These are phyloP conservation scores for Leptinotarsa undecemlineata DNA, from an alignment of 1,140 invertebrate species.

Conservation along the genomic window DNA sequence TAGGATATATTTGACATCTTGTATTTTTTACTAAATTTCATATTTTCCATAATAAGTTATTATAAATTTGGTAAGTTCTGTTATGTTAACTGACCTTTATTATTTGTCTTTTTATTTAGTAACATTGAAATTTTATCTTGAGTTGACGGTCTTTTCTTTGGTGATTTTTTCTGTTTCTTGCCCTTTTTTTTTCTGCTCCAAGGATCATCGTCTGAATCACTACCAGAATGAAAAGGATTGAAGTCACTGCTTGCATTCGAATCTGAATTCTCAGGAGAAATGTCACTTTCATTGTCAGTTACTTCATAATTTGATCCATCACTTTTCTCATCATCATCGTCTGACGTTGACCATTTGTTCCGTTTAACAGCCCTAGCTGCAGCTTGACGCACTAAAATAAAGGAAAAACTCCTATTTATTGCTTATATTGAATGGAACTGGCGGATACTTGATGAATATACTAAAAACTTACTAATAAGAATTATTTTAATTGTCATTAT, in stretches of 20 bases:
- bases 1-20: not conserved
- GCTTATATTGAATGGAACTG: too few species aligned
- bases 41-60: too few species aligned
- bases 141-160: slow-evolving; percentile 69
- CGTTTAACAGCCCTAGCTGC: slow-evolving; percentile 72
- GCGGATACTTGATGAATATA: too few species aligned
- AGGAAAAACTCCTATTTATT: not conserved
- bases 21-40: too few species aligned
- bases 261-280: slow-evolving; percentile 67
- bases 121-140: slow-evolving; percentile 77
- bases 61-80: not conserved
- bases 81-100: slow-evolving; percentile 28
- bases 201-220: slow-evolving; percentile 84
- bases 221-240: slow-evolving; percentile 84
- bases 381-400: slow-evolving; percentile 65
- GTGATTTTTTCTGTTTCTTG: slow-evolving; percentile 71
- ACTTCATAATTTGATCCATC: slow-evolving; percentile 67
- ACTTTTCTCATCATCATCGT: slow-evolving; percentile 60
- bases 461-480: too few species aligned
- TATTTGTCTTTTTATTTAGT: slow-evolving; percentile 62
- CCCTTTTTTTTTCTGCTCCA: slow-evolving; percentile 78
- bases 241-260: slow-evolving; percentile 77
- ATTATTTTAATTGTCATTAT: too few species aligned
- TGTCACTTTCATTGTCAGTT: slow-evolving; percentile 62
- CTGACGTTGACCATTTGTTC: slow-evolving; percentile 69